Evolutionary conservation across 2,888 invertebrate genomes (phyloP).

Genomic region (Empis stercorea): DNA sequence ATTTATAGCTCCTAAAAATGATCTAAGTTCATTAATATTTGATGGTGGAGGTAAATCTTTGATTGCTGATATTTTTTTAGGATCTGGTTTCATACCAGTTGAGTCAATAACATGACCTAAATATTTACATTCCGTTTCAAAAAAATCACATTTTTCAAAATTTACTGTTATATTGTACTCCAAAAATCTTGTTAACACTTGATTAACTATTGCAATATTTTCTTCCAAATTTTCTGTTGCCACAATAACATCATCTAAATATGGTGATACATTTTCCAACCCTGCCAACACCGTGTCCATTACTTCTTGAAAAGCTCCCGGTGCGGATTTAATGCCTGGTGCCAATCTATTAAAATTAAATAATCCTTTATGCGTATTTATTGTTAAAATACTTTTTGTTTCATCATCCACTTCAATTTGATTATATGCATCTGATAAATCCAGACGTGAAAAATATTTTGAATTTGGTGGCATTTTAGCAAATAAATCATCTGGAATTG

Average conservation of each 20-base stretch:
- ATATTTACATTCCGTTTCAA: conserved; percentile 5
- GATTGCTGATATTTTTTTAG: conserved; percentile 3
- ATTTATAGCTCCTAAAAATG: conserved; percentile 10
- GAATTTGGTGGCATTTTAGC: not conserved
- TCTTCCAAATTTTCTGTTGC: too few species aligned
- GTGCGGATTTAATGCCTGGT: conserved; percentile 13
- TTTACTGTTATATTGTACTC: conserved; percentile 8
- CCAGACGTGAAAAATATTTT: conserved; percentile 5
- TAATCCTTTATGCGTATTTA: conserved; percentile 11
- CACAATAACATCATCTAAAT: conserved; percentile 13
- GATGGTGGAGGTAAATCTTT: conserved; percentile 4
- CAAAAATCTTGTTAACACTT: conserved; percentile 5
- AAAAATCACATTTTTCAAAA: conserved; percentile 11
- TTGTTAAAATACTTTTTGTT: conserved; percentile 12
- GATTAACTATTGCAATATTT: conserved; percentile 5
- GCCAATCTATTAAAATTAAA: conserved; percentile 12
- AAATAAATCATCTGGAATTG: conserved; percentile 13
- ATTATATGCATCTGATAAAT: conserved; percentile 8
- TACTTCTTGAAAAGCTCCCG: conserved; percentile 12
- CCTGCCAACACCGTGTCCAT: conserved; percentile 12
- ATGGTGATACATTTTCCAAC: conserved; percentile 8
- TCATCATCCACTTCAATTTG: conserved; percentile 8
- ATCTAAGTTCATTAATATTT: conserved; percentile 5
- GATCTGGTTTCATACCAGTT: conserved; percentile 4
- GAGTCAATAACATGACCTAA: conserved; percentile 9